These are phyloP conservation scores for Rallus crepitans DNA, from an alignment of 2,797 vertebrate genomes.

Conservation along the genomic window DNA sequence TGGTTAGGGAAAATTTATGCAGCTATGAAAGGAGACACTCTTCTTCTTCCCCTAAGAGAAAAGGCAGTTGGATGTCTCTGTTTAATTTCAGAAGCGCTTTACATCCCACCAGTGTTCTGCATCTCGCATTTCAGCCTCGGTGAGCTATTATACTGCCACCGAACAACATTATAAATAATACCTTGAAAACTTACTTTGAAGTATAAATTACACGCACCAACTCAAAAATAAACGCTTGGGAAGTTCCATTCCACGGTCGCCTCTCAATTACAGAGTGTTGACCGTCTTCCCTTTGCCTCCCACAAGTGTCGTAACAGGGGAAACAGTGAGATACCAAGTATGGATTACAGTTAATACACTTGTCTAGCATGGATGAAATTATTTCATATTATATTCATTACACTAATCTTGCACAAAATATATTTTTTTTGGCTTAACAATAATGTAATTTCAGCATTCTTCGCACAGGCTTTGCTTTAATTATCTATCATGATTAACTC, in stretches of 20 bases:
- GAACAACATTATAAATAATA: not conserved
- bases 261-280: not conserved
- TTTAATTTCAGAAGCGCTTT: not conserved
- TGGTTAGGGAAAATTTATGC: not conserved
- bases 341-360: not conserved
- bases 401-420: not conserved
- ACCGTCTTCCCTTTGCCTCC: not conserved
- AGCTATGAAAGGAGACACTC: not conserved
- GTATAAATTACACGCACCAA: not conserved
- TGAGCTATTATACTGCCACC: not conserved
- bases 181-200: not conserved
- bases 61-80: not conserved
- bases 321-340: not conserved
- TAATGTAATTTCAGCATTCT: constrained; percentile 14
- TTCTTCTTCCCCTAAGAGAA: not conserved
- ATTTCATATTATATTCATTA: not conserved
- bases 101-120: not conserved
- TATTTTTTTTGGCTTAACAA: not conserved
- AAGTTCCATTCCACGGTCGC: not conserved
- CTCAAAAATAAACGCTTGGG: not conserved
- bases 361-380: not conserved
- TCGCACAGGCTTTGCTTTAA: constrained; percentile 34
- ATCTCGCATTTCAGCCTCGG: not conserved
- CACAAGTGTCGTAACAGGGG: not conserved
- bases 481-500: constrained; percentile 35